Conservation (phyloP, 2,797 vertebrate species). For the Pipistrellus kuhlii region DNA sequence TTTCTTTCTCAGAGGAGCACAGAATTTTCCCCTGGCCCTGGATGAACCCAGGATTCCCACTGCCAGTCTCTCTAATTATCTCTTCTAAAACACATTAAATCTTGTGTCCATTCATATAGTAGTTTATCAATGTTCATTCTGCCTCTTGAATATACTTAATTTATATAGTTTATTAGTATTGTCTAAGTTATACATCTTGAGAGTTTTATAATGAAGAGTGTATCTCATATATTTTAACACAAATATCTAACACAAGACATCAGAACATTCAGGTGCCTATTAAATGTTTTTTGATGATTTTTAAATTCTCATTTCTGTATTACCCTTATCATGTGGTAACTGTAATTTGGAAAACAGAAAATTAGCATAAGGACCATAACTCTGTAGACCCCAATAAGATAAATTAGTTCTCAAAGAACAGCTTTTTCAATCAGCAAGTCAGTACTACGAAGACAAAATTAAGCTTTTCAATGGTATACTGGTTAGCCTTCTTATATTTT, state of each 20-base stretch:
- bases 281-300: background rate
- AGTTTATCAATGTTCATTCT: background rate
- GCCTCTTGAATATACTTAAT: background rate
- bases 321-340: background rate
- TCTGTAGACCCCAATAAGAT: background rate
- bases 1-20: constrained; percentile 10
- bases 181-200: background rate
- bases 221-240: constrained; percentile 3
- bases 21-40: background rate
- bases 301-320: constrained; percentile 6
- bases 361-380: background rate
- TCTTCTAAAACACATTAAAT: background rate
- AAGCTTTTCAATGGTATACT: background rate
- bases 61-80: background rate
- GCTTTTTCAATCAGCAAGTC: constrained; percentile 5
- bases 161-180: background rate
- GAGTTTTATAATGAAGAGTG: background rate
- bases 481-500: constrained; percentile 20
- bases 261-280: background rate
- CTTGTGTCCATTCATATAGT: background rate
- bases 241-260: background rate
- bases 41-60: background rate
- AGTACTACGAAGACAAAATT: background rate
- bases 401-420: constrained; percentile 26
- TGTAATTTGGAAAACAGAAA: constrained; percentile 10